A percentile compares a stretch with the other conserved stretches of the same genome.
These are phyloP conservation scores for Beroe ovata DNA, from an alignment of 37 sponge, comb jelly and placozoan genomes.

Conservation along the genomic window DNA sequence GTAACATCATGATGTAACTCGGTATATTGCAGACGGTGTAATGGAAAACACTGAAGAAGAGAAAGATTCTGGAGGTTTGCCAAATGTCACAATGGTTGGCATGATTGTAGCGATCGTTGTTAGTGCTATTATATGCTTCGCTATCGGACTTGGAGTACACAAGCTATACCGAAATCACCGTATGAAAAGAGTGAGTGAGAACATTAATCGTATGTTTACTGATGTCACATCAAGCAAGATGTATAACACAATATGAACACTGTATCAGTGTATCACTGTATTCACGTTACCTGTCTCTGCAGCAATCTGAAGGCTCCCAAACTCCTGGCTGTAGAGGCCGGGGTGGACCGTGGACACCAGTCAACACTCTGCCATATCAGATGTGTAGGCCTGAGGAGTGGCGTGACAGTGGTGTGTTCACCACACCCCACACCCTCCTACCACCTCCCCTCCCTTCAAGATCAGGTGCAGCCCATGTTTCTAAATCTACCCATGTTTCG, in stretches of 20 bases:
- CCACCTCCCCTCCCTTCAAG: constrained; percentile 50
- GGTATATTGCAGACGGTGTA: constrained; percentile 19
- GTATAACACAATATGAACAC: too few relatives aligned
- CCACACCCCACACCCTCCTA: constrained; percentile 1
- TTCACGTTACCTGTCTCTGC: background rate
- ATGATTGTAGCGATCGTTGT: constrained; percentile 65
- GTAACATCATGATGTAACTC: too few relatives aligned
- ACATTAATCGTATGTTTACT: too few relatives aligned
- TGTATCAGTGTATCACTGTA: background rate
- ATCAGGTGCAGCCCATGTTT: constrained; percentile 24
- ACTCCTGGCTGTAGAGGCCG: constrained; percentile 24
- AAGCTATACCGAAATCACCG: constrained; percentile 54
- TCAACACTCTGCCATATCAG: constrained; percentile 56
- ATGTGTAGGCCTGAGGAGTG: constrained; percentile 60
- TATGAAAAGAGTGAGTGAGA: constrained; percentile 54
- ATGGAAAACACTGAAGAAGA: constrained; percentile 10
- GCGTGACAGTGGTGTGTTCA: constrained; percentile 26
- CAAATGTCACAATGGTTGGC: constrained; percentile 36
- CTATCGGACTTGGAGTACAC: constrained; percentile 10
- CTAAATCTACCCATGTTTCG: too few relatives aligned
- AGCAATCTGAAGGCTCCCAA: constrained; percentile 25
- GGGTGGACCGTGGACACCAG: constrained; percentile 53
- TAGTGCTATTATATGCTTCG: constrained; percentile 47
- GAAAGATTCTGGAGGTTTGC: background rate
- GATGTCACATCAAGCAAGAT: too few relatives aligned